Percentiles rank a stretch among this genome's conserved stretches.
phyloP scores from a whole-genome alignment of 2,888 invertebrate species.

The Orchesellides sinensis region DNA sequence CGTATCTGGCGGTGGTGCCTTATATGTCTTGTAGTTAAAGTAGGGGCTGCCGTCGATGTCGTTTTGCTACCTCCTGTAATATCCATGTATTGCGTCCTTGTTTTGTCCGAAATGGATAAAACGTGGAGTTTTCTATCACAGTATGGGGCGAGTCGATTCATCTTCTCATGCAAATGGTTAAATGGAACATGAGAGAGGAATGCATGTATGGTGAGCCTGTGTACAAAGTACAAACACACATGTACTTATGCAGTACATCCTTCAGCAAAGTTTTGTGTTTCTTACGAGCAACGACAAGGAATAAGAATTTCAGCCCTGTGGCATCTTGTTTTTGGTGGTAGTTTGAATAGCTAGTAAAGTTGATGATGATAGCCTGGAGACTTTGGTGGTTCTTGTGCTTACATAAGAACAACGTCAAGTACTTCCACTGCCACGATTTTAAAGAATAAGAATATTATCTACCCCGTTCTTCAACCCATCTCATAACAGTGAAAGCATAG shows the following conservation, averaged over 20 bases:
- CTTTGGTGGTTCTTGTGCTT: constrained; percentile 56
- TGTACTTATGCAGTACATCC: constrained; percentile 21
- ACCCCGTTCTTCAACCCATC: constrained; percentile 52
- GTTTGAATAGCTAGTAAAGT: constrained; percentile 56
- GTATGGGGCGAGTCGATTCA: constrained; percentile 74
- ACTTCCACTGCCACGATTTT: constrained; percentile 4
- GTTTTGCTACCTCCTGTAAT: constrained; percentile 28
- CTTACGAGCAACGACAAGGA: constrained; percentile 54
- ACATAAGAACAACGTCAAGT: constrained; percentile 24
- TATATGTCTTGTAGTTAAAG: constrained; percentile 2
- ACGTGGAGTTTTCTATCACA: constrained; percentile 69
- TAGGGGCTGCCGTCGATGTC: constrained; percentile 10
- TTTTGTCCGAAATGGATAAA: constrained; percentile 59
- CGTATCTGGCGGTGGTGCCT: constrained; percentile 2
- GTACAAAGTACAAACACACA: constrained; percentile 23
- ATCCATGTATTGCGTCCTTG: constrained; percentile 22
- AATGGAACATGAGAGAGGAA: constrained; percentile 59
- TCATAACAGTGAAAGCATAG: constrained; percentile 55
- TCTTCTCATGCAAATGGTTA: constrained; percentile 61
- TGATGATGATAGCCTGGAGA: constrained; percentile 64
- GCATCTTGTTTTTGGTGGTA: constrained; percentile 58
- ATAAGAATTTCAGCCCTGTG: constrained; percentile 64
- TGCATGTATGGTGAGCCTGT: constrained; percentile 38
- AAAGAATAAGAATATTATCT: constrained; percentile 16
- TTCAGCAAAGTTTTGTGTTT: constrained; percentile 33